Evolutionary conservation across 2,797 vertebrate species (phyloP).

Genomic region (Propithecus perrieri): DNA sequence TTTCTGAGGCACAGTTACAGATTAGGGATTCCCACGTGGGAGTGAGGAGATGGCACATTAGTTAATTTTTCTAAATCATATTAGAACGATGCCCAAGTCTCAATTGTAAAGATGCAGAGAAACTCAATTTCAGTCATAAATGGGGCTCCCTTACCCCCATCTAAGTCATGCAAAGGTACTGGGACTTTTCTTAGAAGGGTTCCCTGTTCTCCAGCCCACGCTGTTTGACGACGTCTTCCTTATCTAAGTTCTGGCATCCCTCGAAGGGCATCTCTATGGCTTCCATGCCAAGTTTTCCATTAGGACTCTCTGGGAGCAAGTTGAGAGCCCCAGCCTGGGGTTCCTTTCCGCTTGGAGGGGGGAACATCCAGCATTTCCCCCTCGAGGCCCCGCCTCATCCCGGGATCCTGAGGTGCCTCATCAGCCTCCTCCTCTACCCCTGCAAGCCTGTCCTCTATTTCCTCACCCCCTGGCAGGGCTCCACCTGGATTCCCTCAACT

Average conservation of each 20-base stretch:
- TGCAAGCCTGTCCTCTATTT: not conserved
- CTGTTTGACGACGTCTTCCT: fast-evolving
- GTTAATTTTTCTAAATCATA: not conserved
- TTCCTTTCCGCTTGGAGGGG: not conserved
- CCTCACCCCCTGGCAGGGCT: not conserved
- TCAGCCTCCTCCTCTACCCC: no score
- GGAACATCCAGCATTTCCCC: not conserved
- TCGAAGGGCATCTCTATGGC: not conserved
- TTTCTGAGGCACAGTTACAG: not conserved
- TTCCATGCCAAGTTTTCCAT: not conserved
- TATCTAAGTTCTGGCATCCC: not conserved
- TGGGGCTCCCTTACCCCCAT: not conserved
- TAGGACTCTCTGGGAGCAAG: not conserved
- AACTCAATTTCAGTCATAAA: not conserved
- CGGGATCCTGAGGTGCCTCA: not conserved
- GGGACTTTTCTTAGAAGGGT: not conserved
- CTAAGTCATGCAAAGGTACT: not conserved
- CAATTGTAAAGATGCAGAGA: not conserved
- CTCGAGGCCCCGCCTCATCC: no score
- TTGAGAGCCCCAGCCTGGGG: not conserved
- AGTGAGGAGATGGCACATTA: not conserved
- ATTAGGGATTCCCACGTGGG: not conserved
- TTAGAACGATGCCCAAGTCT: not conserved
- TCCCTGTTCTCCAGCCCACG: not conserved
- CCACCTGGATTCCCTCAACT: not conserved